phyloP scores from a whole-genome alignment of 2,113 vertebrate genomes.

The Orcinus orca region DNA sequence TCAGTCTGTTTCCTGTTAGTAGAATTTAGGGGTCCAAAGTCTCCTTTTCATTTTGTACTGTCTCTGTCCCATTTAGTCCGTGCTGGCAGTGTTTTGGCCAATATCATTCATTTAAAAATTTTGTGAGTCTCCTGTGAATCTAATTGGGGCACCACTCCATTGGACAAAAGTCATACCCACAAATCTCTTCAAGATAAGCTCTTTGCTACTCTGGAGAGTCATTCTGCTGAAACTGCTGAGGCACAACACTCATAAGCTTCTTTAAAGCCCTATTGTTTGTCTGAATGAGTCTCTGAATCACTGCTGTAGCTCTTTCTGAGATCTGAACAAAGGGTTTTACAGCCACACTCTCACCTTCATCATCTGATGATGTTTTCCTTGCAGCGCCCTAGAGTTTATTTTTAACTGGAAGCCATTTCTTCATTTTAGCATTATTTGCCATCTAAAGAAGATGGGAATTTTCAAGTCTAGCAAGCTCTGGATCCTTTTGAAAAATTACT shows the following conservation, averaged over 20 bases:
- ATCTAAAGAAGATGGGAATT: not conserved
- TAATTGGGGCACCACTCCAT: not conserved
- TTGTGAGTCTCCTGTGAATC: not conserved
- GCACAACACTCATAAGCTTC: not conserved
- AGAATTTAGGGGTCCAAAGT: not conserved
- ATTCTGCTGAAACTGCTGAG: not conserved
- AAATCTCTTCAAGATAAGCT: not conserved
- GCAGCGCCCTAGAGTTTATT: not conserved
- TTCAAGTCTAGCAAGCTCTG: not conserved
- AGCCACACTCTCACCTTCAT: not conserved
- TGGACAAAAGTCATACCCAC: not conserved
- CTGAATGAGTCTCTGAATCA: not conserved
- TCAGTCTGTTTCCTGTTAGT: not conserved
- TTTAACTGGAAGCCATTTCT: slow-evolving; percentile 28
- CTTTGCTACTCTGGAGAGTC: not conserved
- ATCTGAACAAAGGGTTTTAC: not conserved
- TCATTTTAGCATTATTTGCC: not conserved
- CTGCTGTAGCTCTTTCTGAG: not conserved
- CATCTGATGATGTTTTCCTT: not conserved
- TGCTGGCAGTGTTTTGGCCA: not conserved
- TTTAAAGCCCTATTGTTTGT: not conserved
- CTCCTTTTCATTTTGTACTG: not conserved
- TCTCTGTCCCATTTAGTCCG: not conserved
- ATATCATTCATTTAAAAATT: not conserved
- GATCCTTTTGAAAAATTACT: not conserved